phyloP scores from a whole-genome alignment of 2,113 vertebrate genomes.

The Chloropsis cyanopogon region DNA sequence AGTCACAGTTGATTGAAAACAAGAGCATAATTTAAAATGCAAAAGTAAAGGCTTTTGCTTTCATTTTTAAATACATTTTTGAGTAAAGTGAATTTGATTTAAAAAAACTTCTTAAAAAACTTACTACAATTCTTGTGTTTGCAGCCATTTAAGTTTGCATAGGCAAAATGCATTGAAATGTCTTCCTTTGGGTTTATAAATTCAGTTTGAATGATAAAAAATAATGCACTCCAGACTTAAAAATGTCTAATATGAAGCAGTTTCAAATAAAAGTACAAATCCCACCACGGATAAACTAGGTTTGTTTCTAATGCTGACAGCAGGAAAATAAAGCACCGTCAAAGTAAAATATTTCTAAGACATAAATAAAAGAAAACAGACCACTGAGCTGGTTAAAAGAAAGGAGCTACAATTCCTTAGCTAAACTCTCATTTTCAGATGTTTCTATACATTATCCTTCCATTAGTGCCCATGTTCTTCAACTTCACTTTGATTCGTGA shows the following conservation, averaged over 20 bases:
- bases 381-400: constrained; percentile 8
- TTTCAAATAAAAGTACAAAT: constrained; percentile 61
- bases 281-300: constrained; percentile 4
- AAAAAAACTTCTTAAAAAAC: background rate
- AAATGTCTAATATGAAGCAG: constrained; percentile 56
- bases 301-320: constrained; percentile 55
- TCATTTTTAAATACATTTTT: constrained; percentile 16
- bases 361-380: constrained; percentile 40
- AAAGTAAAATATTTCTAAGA: constrained; percentile 22
- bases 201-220: constrained; percentile 50
- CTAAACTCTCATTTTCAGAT: background rate
- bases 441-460: background rate
- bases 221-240: constrained; percentile 26
- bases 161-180: constrained; percentile 2
- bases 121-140: constrained; percentile 12
- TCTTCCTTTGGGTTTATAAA: constrained; percentile 55
- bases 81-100: constrained; percentile 18
- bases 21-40: background rate
- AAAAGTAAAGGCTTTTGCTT: background rate
- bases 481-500: constrained; percentile 17
- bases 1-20: constrained; percentile 18
- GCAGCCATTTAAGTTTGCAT: constrained; percentile 16
- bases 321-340: constrained; percentile 7
- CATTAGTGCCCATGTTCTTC: background rate
- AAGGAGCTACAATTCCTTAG: background rate